Evolutionary conservation across 1,140 invertebrate genomes (phyloP), one percentile per base, ranked within the genome.

Genomic region (Adoxophyes honmai): DNA sequence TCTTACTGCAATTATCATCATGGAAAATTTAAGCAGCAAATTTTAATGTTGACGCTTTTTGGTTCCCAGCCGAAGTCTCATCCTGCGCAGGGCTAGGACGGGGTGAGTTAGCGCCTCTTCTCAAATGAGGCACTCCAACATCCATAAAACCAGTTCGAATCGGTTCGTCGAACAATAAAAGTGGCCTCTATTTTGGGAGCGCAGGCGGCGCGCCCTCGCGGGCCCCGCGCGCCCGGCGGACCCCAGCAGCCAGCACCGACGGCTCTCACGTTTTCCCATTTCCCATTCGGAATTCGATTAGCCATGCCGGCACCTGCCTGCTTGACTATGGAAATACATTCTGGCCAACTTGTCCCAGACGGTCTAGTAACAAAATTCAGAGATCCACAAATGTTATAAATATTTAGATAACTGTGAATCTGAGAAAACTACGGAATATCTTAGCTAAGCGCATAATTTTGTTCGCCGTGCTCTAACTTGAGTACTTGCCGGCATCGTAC

Each of bases 151-250:
- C 79, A 78, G 78, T 79, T 73, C 70, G 61, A 70, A 73, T 75
- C 71, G 70, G 65, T 78, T 81, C 75, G 73, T 70, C 71, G 79
- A 80, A 81, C 61, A 68, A 74, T 70, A 74, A 70, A 68, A 66
- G 59, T 75, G 59, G 70, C 62, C 73, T 81, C 73, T 78, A 80
- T 81, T 82, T 81, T 68, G 73, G 78, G 79, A 77, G 76, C 73
- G 39, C n/a, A 69, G 72, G 14, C 65, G 75, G 70, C 64, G 76
- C 59, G 70, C 64, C 73, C 65, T 77, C 75, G 75, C 74, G 72
- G 70, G 70, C 72, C 63, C 67, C 37, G 14, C 18, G 34, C 48
- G 42, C 55, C 55, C 34, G 16, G 10, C 4, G 42, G 35, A 57
- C 55, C 55, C 42, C 55, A 57, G 11, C 34, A 21, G 15, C 34